A percentile compares a stretch with the other conserved stretches of the same genome.
These are phyloP conservation scores for Rhea pennata DNA, from an alignment of 2,113 vertebrate species.

Conservation along the genomic window DNA sequence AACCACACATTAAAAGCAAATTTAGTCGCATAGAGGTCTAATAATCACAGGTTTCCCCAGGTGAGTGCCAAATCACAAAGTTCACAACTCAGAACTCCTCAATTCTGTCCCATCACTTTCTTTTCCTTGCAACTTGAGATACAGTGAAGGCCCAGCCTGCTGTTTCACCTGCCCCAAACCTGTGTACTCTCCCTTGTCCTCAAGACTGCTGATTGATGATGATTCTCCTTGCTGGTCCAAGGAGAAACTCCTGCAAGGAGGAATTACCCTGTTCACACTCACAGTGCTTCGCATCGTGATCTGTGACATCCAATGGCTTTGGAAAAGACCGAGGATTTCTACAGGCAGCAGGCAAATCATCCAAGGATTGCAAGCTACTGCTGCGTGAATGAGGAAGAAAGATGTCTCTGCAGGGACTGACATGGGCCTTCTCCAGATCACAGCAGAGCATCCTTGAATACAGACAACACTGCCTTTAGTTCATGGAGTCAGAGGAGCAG, in stretches of 20 bases:
- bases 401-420: background rate
- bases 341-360: background rate
- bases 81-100: background rate
- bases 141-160: background rate
- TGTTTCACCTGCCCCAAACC: background rate
- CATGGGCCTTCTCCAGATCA: background rate
- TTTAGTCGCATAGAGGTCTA: background rate
- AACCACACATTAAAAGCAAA: slow-evolving; percentile 10
- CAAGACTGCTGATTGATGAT: background rate
- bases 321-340: background rate
- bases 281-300: background rate
- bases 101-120: background rate
- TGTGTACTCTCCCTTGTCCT: background rate
- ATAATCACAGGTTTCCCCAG: background rate
- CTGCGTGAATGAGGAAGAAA: background rate
- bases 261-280: background rate
- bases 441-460: background rate
- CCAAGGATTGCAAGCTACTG: background rate
- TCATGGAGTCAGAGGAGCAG: background rate
- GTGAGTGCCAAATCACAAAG: background rate
- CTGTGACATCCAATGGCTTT: background rate
- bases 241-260: background rate
- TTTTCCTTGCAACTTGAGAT: background rate
- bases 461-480: background rate
- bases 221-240: background rate